Evolutionary conservation across 2,888 invertebrate genomes (phyloP), one percentile per base, ranked within the genome.

Genomic region (Onthophagus sagittarius): DNA sequence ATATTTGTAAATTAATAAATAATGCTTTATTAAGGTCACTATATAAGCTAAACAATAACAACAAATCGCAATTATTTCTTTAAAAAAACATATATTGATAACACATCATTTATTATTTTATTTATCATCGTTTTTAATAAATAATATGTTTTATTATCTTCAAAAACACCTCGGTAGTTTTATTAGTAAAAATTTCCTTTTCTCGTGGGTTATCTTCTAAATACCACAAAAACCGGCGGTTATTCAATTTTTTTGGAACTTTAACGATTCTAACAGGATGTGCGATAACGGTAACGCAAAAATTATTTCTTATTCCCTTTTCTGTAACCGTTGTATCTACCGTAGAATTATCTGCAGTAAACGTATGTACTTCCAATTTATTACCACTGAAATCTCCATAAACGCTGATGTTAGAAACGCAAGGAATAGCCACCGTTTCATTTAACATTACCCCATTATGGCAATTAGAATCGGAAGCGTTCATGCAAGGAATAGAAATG

Each of bases 401-500:
- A 31, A 79, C 76, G 64, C 73, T 77, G 1, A 79, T 77, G 13
- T 71, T 77, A 2, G 77, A 76, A 5, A 79, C 76, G 71, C 78
- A 79, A 4, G 78, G 78, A 33, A 79, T 75, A 14, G 72, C 69
- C 15, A 75, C 70, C 2, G 83, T 81, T 7, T 75, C 76, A n/a
- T 81, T 81, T 1, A 73, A 74, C 53, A 76, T 77, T 32, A 77
- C 75, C 4, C 79, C 76, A 6, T 76, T 75, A 53, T 53, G 39
- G 70, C 83, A 83, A 71, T 80, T 82, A 13, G 82, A 79, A 23
- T 79, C 77, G 14, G 81, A 80, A 69, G 79, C 82, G 63, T 83
- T 82, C 13, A 80, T 78, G 76, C 85, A 85, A 13, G 83, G 82
- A n/a, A 73, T 71, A 0, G 72, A 65, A 14, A 85, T 77, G 2